Conservation (phyloP, 2,113 vertebrate species). For the Aegithalos caudatus region DNA sequence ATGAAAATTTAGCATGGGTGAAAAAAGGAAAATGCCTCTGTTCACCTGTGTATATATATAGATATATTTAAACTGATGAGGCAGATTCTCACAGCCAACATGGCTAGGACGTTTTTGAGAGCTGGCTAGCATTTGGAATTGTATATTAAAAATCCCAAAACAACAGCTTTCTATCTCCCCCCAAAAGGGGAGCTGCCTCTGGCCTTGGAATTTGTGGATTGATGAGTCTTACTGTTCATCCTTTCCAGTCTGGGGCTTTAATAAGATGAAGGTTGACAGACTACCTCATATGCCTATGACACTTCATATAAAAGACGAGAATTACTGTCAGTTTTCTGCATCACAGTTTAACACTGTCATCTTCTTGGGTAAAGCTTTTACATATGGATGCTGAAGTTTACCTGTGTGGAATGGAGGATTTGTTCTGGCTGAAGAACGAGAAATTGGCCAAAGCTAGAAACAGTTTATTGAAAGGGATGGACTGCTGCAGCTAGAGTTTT, state of each 20-base stretch:
- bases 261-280: not conserved
- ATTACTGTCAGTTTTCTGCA: not conserved
- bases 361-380: not conserved
- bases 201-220: not conserved
- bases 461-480: not conserved
- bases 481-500: not conserved
- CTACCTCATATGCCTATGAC: not conserved
- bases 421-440: not conserved
- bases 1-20: not conserved
- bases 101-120: not conserved
- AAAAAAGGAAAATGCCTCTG: not conserved
- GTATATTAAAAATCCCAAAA: not conserved
- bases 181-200: not conserved
- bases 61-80: not conserved
- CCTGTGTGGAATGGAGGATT: not conserved
- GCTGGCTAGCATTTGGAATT: not conserved
- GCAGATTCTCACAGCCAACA: not conserved
- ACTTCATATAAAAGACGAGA: not conserved
- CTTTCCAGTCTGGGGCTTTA: not conserved
- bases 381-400: not conserved
- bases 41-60: fast-evolving
- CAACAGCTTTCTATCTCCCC: not conserved
- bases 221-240: not conserved
- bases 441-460: not conserved
- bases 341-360: not conserved